phyloP scores from a whole-genome alignment of 2,113 vertebrate genomes.

The Apteryx mantelli region DNA sequence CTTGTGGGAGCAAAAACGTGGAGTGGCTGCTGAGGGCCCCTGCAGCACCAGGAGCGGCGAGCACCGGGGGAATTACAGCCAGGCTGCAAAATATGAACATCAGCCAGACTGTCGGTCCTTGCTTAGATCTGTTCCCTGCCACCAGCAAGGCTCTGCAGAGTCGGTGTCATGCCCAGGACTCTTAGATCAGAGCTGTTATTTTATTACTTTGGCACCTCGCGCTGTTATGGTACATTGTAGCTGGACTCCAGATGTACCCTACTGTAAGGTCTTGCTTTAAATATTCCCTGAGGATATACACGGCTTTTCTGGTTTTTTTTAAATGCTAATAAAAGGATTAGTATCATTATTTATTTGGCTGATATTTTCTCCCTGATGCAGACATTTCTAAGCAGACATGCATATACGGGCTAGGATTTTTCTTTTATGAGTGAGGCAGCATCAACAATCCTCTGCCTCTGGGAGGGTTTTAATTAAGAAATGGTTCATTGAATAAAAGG shows the following conservation, averaged over 20 bases:
- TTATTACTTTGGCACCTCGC: neutral
- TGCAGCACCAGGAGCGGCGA: neutral
- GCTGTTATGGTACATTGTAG: fast-evolving
- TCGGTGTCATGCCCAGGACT: fast-evolving
- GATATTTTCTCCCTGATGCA: neutral
- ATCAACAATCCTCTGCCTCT: neutral
- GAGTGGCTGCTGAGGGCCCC: fast-evolving
- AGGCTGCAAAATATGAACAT: no score
- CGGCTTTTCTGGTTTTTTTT: neutral
- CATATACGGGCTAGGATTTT: neutral
- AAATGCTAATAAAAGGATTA: neutral
- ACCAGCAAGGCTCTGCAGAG: fast-evolving
- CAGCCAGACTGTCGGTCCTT: neutral
- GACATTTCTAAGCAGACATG: neutral
- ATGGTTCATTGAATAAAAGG: neutral
- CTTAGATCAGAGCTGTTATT: neutral
- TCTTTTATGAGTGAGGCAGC: neutral
- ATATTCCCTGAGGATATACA: neutral
- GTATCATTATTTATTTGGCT: neutral
- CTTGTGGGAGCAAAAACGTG: neutral
- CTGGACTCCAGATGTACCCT: neutral
- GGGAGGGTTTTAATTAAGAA: neutral
- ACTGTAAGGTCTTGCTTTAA: neutral
- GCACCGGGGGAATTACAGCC: neutral
- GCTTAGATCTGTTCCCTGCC: neutral